Percentiles rank a stretch among this genome's conserved stretches.
Evolutionary conservation across 2,888 invertebrate species (phyloP).

Genomic region (Diaprepes abbreviatus): DNA sequence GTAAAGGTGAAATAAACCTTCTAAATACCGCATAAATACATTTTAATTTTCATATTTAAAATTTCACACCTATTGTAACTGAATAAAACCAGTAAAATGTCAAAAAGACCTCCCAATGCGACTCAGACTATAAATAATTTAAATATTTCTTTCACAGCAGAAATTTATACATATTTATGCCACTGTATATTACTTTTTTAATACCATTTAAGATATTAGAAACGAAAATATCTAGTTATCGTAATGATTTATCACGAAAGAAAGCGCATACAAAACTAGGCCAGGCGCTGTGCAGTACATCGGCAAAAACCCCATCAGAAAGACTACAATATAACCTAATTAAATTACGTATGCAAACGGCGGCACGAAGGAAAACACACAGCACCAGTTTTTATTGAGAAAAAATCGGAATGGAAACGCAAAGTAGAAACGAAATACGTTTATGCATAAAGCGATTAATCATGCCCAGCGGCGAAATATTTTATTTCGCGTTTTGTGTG

Average conservation of each 20-base stretch:
- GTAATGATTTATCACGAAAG: not conserved
- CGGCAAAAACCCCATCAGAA: conserved; percentile 23
- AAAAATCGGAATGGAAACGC: conserved; percentile 31
- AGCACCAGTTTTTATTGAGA: conserved; percentile 20
- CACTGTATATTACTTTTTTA: no score
- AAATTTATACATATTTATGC: no score
- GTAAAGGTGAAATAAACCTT: no score
- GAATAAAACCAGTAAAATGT: no score
- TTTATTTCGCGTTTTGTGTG: conserved; percentile 8
- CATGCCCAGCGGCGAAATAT: conserved; percentile 21
- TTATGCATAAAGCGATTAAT: conserved; percentile 30
- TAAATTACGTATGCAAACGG: conserved; percentile 37
- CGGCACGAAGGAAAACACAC: conserved; percentile 5
- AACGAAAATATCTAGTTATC: no score
- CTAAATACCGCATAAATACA: no score
- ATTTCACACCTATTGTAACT: no score
- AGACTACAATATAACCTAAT: conserved; percentile 32
- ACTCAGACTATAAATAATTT: no score
- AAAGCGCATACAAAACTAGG: conserved; percentile 1
- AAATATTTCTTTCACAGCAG: no score
- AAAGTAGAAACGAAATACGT: conserved; percentile 30
- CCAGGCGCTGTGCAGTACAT: conserved; percentile 4
- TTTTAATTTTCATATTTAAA: no score
- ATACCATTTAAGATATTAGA: no score
- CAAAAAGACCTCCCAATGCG: no score